Evolutionary conservation across 2,888 invertebrate genomes (phyloP).

Genomic region (Ditylenchus weischeri): DNA sequence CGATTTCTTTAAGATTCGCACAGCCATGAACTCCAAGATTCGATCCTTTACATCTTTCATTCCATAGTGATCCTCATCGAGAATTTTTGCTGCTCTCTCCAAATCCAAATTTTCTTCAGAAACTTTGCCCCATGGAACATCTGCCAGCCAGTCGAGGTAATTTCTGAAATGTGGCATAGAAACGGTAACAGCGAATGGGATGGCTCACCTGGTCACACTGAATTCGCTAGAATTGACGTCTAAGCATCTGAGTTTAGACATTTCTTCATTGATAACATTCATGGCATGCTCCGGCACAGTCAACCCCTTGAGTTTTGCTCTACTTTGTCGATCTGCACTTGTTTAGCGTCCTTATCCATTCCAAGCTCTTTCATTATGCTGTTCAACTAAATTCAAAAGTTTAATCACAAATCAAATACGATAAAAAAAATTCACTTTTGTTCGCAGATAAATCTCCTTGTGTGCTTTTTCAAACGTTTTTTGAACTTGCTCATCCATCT

Average conservation of each 20-base stretch:
- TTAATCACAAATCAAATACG: too few relatives aligned
- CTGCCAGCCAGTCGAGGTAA: conserved; percentile 97
- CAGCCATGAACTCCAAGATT: conserved; percentile 96
- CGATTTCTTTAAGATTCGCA: conserved; percentile 81
- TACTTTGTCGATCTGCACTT: conserved; percentile 96
- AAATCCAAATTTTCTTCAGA: conserved; percentile 87
- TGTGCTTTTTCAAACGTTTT: conserved; percentile 93
- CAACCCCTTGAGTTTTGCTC: conserved; percentile 79
- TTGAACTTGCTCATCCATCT: conserved; percentile 95
- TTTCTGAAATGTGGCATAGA: conserved; percentile 66
- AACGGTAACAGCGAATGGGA: too few relatives aligned
- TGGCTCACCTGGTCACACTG: conserved; percentile 65
- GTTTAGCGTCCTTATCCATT: conserved; percentile 96
- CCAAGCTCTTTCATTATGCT: conserved; percentile 96
- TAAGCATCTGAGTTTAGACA: conserved; percentile 82
- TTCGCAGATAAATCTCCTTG: conserved; percentile 91
- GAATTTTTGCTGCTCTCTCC: conserved; percentile 68
- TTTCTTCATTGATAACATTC: conserved; percentile 92
- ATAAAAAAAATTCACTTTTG: conserved; percentile 69
- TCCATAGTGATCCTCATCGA: conserved; percentile 81
- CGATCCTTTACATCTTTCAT: conserved; percentile 98
- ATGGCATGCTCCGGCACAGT: conserved; percentile 80
- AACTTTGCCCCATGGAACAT: conserved; percentile 89
- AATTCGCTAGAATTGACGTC: conserved; percentile 99
- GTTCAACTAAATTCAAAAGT: conserved; percentile 67